Percentiles rank a stretch among this genome's conserved stretches.
These are phyloP conservation scores for Chelonoidis abingdonii DNA, from an alignment of 2,113 vertebrate species.

Conservation along the genomic window DNA sequence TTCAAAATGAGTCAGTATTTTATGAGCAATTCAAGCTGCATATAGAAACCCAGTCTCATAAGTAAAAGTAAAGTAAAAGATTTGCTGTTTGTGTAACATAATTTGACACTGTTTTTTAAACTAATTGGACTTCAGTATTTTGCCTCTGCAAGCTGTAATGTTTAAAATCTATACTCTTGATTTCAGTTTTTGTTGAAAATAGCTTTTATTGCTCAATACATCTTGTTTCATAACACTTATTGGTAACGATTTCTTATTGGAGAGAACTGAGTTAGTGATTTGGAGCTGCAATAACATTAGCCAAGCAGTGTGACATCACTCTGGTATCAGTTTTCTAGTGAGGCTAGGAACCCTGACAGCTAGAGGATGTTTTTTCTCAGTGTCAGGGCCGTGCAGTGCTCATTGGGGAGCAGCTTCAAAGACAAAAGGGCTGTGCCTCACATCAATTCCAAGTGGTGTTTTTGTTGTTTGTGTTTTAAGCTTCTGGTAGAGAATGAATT, in stretches of 20 bases:
- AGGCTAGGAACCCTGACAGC: constrained; percentile 72
- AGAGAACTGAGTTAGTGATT: constrained; percentile 57
- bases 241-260: constrained; percentile 48
- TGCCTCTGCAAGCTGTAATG: fast-evolving
- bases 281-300: constrained; percentile 64
- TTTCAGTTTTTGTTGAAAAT: neutral
- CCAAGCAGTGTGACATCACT: constrained; percentile 84
- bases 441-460: neutral
- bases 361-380: constrained; percentile 58
- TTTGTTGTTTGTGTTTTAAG: constrained; percentile 5
- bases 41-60: neutral
- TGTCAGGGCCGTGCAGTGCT: constrained; percentile 60
- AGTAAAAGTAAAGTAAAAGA: neutral
- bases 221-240: neutral
- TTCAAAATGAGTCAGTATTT: constrained; percentile 15
- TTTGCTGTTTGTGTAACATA: neutral
- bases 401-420: constrained; percentile 57
- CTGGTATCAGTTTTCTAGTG: constrained; percentile 81
- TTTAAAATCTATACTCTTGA: neutral
- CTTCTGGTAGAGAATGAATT: constrained; percentile 44
- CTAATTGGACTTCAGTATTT: neutral
- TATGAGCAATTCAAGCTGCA: neutral
- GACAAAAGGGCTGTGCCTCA: constrained; percentile 45
- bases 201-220: neutral
- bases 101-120: neutral